phyloP scores from a whole-genome alignment of 1,140 invertebrate genomes.

The Cherax destructor region DNA sequence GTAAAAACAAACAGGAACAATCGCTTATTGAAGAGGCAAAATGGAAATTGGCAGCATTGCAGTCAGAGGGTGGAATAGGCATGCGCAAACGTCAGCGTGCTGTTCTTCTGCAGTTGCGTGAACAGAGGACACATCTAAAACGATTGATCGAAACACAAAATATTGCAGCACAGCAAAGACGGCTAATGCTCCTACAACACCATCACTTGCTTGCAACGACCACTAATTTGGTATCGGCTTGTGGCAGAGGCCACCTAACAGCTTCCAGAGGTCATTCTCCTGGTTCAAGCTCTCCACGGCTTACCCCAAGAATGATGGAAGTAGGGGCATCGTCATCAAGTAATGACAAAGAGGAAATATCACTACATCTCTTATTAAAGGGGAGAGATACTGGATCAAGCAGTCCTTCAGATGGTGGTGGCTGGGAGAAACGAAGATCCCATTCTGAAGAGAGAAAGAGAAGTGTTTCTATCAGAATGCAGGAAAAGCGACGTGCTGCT shows the following conservation, averaged over 20 bases:
- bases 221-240: background rate
- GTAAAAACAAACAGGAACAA: slow-evolving; percentile 39
- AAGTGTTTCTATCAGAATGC: slow-evolving; percentile 32
- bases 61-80: slow-evolving; percentile 59
- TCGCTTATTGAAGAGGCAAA: slow-evolving; percentile 61
- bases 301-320: slow-evolving; percentile 54
- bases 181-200: slow-evolving; percentile 57
- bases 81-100: slow-evolving; percentile 52
- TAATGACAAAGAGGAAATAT: slow-evolving; percentile 59
- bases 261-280: slow-evolving; percentile 39
- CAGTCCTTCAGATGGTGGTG: slow-evolving; percentile 56
- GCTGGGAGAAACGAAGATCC: slow-evolving; percentile 52
- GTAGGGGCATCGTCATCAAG: slow-evolving; percentile 53
- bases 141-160: slow-evolving; percentile 66
- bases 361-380: slow-evolving; percentile 14
- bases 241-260: slow-evolving; percentile 24
- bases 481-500: slow-evolving; percentile 50
- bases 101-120: slow-evolving; percentile 56
- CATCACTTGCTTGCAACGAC: slow-evolving; percentile 58
- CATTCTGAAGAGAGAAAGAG: slow-evolving; percentile 56
- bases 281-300: slow-evolving; percentile 39
- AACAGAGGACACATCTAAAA: slow-evolving; percentile 55
- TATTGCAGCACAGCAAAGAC: slow-evolving; percentile 61
- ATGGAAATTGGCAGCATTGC: slow-evolving; percentile 55
- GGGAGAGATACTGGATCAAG: slow-evolving; percentile 49